Conservation (phyloP, 1,140 invertebrate genomes). For the Lordiphosa collinella region DNA sequence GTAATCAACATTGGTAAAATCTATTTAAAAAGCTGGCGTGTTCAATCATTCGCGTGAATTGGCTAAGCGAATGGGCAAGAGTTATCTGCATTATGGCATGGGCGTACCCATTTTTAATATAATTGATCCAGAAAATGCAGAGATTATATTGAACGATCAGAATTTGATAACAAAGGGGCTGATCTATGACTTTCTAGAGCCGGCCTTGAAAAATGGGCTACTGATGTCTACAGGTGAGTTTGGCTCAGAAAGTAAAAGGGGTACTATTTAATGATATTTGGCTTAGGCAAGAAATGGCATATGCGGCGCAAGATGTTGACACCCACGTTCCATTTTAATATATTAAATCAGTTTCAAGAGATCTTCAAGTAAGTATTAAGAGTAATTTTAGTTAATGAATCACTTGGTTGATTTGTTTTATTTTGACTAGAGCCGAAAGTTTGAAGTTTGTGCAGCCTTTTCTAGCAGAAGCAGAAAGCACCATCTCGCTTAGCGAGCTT, state of each 20-base stretch:
- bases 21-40: slow-evolving; percentile 22
- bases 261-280: background rate
- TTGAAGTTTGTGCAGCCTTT: slow-evolving; percentile 63
- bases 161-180: slow-evolving; percentile 54
- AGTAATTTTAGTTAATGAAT: background rate
- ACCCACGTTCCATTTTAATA: slow-evolving; percentile 94
- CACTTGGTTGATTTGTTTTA: no score
- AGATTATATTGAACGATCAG: slow-evolving; percentile 50
- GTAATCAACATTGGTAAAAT: background rate
- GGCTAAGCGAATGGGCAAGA: slow-evolving; percentile 28
- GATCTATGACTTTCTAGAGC: slow-evolving; percentile 81
- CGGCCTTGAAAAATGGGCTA: slow-evolving; percentile 85
- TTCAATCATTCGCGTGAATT: slow-evolving; percentile 19
- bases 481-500: slow-evolving; percentile 39
- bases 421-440: slow-evolving; percentile 71
- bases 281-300: slow-evolving; percentile 85
- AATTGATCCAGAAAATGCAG: slow-evolving; percentile 51
- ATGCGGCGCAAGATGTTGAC: slow-evolving; percentile 89
- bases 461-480: slow-evolving; percentile 18
- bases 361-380: slow-evolving; percentile 83
- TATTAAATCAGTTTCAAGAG: slow-evolving; percentile 87
- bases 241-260: background rate
- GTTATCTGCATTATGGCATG: slow-evolving; percentile 49
- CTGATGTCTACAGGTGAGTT: slow-evolving; percentile 82
- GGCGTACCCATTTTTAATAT: slow-evolving; percentile 43